phyloP scores from a whole-genome alignment of 1,140 invertebrate genomes.

The Batillaria attramentaria region DNA sequence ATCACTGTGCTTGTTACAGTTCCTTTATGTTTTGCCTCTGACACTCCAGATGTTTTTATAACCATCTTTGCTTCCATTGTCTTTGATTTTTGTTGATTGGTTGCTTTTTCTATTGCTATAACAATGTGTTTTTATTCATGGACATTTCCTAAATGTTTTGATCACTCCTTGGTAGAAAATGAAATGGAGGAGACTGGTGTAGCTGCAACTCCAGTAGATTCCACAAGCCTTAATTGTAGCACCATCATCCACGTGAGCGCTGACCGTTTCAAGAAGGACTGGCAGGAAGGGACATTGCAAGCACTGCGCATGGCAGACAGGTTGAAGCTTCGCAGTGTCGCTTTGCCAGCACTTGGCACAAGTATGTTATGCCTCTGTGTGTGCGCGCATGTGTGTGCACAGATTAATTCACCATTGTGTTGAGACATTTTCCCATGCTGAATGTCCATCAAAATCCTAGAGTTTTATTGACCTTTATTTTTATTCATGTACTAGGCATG shows the following conservation, averaged over 20 bases:
- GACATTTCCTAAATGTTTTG: not conserved
- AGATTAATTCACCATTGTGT: no score
- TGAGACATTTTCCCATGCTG: no score
- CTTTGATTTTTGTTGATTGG: no score
- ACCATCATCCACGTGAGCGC: conserved; percentile 23
- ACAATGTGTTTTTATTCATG: not conserved
- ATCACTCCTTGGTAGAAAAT: not conserved
- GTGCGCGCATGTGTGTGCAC: not conserved
- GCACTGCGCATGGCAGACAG: conserved; percentile 5
- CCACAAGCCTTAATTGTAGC: not conserved
- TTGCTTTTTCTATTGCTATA: no score
- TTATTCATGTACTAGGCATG: no score
- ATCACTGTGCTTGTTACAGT: no score
- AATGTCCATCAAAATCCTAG: no score
- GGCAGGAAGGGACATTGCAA: not conserved
- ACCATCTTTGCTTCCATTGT: no score
- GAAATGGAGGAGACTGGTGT: conserved; percentile 13
- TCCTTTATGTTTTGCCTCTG: no score
- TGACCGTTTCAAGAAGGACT: conserved; percentile 25
- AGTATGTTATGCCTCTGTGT: not conserved
- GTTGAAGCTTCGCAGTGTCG: not conserved
- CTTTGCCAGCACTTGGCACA: conserved; percentile 32
- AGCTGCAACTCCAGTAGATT: conserved; percentile 7
- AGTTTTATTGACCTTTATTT: no score
- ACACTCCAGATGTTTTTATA: no score